These are phyloP conservation scores for Beaufortia kweichowensis DNA, from an alignment of 2,113 vertebrate genomes.

Conservation along the genomic window DNA sequence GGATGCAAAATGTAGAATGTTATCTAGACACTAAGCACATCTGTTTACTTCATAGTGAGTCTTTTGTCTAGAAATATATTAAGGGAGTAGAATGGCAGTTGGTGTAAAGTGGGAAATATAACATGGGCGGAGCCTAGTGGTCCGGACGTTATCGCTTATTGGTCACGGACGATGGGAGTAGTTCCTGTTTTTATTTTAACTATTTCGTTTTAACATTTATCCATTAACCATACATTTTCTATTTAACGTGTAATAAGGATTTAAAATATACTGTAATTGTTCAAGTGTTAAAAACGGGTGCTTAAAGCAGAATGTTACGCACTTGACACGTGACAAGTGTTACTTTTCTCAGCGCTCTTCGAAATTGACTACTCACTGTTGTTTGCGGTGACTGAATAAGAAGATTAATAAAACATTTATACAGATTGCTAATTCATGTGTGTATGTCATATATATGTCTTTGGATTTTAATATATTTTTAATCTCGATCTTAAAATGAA, in stretches of 20 bases:
- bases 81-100: not conserved
- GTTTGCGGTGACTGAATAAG: not conserved
- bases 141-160: not conserved
- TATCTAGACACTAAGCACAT: not conserved
- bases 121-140: not conserved
- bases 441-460: no score
- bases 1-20: not conserved
- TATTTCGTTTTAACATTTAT: not conserved
- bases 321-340: not conserved
- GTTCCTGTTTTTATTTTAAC: not conserved
- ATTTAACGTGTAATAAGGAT: not conserved
- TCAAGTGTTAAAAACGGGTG: not conserved
- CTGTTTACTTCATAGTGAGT: conserved; percentile 16
- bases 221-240: no score
- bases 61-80: conserved; percentile 5
- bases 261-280: not conserved
- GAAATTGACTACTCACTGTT: not conserved
- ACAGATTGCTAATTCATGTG: no score
- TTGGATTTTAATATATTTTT: no score
- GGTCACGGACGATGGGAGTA: not conserved
- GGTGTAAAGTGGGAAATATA: no score
- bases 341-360: not conserved
- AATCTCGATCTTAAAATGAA: no score
- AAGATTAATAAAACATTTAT: not conserved
- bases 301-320: not conserved